phyloP scores from a whole-genome alignment of 1,140 invertebrate species.

The Achatina immaculata region DNA sequence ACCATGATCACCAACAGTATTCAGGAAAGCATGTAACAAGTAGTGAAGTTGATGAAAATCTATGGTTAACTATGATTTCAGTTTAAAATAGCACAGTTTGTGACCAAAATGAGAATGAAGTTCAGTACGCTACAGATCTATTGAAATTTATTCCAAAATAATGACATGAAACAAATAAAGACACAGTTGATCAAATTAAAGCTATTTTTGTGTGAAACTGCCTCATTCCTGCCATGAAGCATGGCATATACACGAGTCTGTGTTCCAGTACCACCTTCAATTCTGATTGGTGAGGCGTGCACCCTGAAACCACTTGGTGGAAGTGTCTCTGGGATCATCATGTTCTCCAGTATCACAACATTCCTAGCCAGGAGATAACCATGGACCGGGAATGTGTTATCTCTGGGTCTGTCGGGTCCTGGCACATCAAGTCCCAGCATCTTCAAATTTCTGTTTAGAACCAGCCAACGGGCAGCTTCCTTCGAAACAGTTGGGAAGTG shows the following conservation, averaged over 20 bases:
- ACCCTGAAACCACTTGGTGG: slow-evolving; percentile 20
- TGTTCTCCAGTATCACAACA: slow-evolving; percentile 27
- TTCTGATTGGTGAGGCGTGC: slow-evolving; percentile 26
- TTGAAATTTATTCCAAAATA: background rate
- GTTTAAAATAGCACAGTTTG: too few species aligned
- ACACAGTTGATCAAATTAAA: background rate
- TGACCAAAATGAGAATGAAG: too few species aligned
- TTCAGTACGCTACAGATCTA: too few species aligned
- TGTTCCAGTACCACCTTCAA: slow-evolving; percentile 20
- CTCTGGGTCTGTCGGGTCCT: background rate
- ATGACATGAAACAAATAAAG: background rate
- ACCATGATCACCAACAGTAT: too few species aligned
- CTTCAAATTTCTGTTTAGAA: background rate
- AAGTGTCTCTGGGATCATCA: slow-evolving; percentile 9
- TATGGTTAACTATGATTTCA: too few species aligned
- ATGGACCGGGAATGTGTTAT: slow-evolving; percentile 6
- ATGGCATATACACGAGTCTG: slow-evolving; percentile 29
- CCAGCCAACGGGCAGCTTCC: slow-evolving; percentile 15
- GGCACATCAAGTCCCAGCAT: slow-evolving; percentile 10
- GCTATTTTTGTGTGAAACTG: background rate
- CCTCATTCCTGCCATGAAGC: background rate
- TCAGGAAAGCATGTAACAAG: too few species aligned
- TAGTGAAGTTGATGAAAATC: too few species aligned
- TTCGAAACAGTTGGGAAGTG: slow-evolving; percentile 2
- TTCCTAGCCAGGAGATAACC: background rate